These are phyloP conservation scores for Lutraria rhynchaena DNA, from an alignment of 1,140 invertebrate species.

Conservation along the genomic window DNA sequence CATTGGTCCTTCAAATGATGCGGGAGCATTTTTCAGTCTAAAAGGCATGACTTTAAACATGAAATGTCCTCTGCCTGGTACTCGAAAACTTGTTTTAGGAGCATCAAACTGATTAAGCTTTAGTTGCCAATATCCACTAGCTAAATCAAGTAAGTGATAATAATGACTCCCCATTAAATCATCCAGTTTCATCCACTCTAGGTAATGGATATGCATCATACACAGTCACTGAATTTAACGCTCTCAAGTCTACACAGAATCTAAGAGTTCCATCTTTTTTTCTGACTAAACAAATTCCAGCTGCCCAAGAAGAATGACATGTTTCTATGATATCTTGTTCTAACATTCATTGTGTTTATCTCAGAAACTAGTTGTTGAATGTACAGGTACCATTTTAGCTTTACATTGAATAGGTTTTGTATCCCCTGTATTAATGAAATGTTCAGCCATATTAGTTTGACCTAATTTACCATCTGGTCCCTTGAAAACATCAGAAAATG, in stretches of 20 bases:
- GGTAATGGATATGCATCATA: slow-evolving; percentile 54
- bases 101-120: slow-evolving; percentile 43
- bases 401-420: slow-evolving; percentile 49
- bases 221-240: no score
- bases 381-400: no score
- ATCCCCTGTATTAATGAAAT: no score
- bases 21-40: no score
- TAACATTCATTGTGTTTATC: slow-evolving; percentile 77
- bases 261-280: slow-evolving; percentile 82
- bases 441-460: slow-evolving; percentile 45
- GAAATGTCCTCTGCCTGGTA: slow-evolving; percentile 42
- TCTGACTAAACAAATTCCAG: slow-evolving; percentile 83
- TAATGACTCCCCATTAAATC: slow-evolving; percentile 5
- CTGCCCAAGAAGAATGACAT: slow-evolving; percentile 82
- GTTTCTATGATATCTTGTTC: no score
- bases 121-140: slow-evolving; percentile 44
- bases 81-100: slow-evolving; percentile 41
- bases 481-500: slow-evolving; percentile 57
- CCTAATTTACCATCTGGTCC: slow-evolving; percentile 53
- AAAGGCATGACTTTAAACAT: no score
- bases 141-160: slow-evolving; percentile 49
- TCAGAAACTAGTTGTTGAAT: slow-evolving; percentile 69
- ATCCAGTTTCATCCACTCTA: slow-evolving; percentile 26
- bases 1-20: no score
- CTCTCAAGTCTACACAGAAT: slow-evolving; percentile 84